Evolutionary conservation across 2,113 vertebrate species (phyloP).

Genomic region (Solenodon paradoxus): DNA sequence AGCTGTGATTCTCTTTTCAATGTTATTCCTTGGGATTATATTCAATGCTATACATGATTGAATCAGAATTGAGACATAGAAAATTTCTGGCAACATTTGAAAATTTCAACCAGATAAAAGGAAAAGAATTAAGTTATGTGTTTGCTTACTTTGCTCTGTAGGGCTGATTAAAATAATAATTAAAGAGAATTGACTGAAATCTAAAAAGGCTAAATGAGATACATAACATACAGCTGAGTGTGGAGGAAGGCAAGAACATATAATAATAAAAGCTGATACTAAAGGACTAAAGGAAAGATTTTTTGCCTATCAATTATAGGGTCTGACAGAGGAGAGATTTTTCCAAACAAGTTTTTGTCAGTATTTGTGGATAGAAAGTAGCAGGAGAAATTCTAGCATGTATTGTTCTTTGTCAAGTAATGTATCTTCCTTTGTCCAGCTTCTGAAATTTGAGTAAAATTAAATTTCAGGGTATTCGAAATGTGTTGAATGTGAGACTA

Average conservation of each 20-base stretch:
- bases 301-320: too few species aligned
- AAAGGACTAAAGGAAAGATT: background rate
- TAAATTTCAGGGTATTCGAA: background rate
- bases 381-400: background rate
- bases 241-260: background rate
- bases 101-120: conserved; percentile 46
- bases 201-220: background rate
- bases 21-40: conserved; percentile 27
- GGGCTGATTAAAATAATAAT: background rate
- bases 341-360: background rate
- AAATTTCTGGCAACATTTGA: conserved; percentile 35
- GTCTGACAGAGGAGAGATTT: background rate
- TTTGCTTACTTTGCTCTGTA: conserved; percentile 23
- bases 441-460: conserved; percentile 18
- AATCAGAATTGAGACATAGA: background rate
- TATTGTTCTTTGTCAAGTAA: background rate
- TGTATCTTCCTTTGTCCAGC: background rate
- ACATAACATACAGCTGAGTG: background rate
- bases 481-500: background rate
- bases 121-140: conserved; percentile 41
- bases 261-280: background rate
- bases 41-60: conserved; percentile 35
- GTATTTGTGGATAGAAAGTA: background rate
- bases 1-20: conserved; percentile 9
- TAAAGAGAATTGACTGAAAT: conserved; percentile 24